These are phyloP conservation scores for Numenius phaeopus DNA, from an alignment of 2,797 vertebrate species.

Conservation along the genomic window DNA sequence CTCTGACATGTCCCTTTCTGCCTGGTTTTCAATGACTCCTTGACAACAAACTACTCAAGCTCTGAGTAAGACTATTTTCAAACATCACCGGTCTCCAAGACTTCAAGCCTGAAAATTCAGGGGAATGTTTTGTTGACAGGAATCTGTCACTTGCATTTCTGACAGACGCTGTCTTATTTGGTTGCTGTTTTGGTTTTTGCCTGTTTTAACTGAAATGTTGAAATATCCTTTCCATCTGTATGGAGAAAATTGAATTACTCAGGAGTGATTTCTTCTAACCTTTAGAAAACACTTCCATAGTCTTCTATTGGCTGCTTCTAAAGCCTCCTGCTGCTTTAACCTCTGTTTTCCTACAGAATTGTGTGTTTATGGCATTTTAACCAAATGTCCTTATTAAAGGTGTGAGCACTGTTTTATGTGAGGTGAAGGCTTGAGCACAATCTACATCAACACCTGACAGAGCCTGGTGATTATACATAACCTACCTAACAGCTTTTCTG, in stretches of 20 bases:
- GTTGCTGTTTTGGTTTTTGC: neutral
- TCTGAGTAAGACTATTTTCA: neutral
- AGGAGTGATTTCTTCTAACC: neutral
- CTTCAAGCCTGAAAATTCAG: neutral
- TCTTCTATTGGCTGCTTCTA: neutral
- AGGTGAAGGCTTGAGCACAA: slow-evolving; percentile 19
- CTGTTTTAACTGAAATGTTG: neutral
- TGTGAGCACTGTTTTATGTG: slow-evolving; percentile 28
- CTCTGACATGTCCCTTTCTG: neutral
- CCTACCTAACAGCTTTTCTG: slow-evolving; percentile 65
- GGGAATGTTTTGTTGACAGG: neutral
- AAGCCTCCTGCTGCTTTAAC: neutral
- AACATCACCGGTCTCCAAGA: neutral
- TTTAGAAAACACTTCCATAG: slow-evolving; percentile 15
- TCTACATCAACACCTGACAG: slow-evolving; percentile 44
- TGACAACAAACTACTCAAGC: neutral
- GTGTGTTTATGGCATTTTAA: slow-evolving; percentile 48
- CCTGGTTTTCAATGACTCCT: neutral
- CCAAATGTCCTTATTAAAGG: slow-evolving; percentile 35
- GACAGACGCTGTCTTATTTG: neutral
- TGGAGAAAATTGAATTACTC: neutral
- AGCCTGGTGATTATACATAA: slow-evolving; percentile 28
- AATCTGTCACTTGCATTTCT: slow-evolving; percentile 2
- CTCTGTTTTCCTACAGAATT: slow-evolving; percentile 21
- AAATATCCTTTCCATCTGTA: neutral